Conservation (phyloP, 2,888 invertebrate genomes). For the Patella caerulea region DNA sequence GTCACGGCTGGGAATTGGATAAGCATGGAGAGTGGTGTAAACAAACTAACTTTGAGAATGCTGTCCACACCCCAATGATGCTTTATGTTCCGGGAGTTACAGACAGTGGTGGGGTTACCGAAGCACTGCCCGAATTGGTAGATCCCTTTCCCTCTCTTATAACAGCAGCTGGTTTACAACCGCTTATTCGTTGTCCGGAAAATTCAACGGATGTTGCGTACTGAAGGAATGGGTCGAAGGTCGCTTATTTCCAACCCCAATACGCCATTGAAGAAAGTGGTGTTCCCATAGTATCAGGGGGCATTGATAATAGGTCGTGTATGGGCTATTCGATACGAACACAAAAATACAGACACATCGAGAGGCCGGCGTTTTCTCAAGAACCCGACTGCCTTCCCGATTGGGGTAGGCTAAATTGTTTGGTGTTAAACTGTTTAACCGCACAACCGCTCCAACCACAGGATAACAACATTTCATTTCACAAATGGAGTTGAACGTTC, state of each 20-base stretch:
- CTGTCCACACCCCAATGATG: conserved; percentile 56
- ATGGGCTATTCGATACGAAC: too few species aligned
- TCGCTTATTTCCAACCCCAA: conserved; percentile 36
- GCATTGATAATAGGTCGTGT: conserved; percentile 27
- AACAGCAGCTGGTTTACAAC: conserved; percentile 47
- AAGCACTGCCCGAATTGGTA: conserved; percentile 49
- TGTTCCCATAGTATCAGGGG: conserved; percentile 42
- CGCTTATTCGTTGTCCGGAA: conserved; percentile 40
- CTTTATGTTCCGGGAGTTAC: conserved; percentile 51
- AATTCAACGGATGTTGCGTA: conserved; percentile 41
- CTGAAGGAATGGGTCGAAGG: conserved; percentile 46
- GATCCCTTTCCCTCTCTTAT: conserved; percentile 54
- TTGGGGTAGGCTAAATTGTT: too few species aligned
- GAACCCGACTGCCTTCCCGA: too few species aligned
- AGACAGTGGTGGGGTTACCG: conserved; percentile 41
- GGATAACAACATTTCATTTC: too few species aligned
- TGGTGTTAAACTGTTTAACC: too few species aligned
- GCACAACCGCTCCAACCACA: too few species aligned
- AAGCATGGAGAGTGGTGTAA: conserved; percentile 51
- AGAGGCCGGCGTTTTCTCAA: too few species aligned
- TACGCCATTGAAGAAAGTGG: conserved; percentile 32
- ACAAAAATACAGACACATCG: too few species aligned
- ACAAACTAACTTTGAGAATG: conserved; percentile 16
- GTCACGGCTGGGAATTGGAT: conserved; percentile 56
- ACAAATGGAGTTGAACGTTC: too few species aligned